Percentiles rank a stretch among this genome's conserved stretches.
phyloP scores from a whole-genome alignment of 2,113 vertebrate genomes.

The Microtus pennsylvanicus region DNA sequence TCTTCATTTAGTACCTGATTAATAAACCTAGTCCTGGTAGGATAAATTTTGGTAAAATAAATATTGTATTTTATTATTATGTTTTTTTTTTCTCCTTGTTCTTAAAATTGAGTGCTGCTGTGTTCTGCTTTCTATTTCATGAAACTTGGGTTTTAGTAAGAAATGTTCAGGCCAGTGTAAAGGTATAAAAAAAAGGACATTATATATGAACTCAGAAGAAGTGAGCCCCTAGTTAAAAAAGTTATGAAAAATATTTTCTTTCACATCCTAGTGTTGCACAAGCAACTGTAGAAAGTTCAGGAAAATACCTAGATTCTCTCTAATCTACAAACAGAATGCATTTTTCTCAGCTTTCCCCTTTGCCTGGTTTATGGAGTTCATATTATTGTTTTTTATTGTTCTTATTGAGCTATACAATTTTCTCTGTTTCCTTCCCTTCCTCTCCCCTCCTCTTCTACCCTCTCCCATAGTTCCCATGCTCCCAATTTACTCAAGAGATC shows the following conservation, averaged over 20 bases:
- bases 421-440: no score
- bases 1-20: background rate
- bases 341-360: background rate
- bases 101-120: background rate
- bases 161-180: background rate
- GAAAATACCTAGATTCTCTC: background rate
- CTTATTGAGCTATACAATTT: no score
- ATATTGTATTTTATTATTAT: background rate
- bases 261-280: background rate
- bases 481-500: no score
- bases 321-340: background rate
- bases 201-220: background rate
- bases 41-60: background rate
- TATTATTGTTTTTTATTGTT: background rate
- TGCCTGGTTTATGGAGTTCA: background rate
- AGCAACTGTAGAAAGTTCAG: background rate
- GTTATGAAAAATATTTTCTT: background rate
- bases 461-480: no score
- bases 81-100: background rate
- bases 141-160: background rate
- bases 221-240: background rate
- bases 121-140: background rate
- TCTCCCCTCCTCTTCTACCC: no score
- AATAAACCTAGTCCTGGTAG: background rate
- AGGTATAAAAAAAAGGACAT: background rate